Evolutionary conservation across 2,797 vertebrate species (phyloP), one percentile per base, ranked within the genome.

Genomic region (Pelodytes ibericus): DNA sequence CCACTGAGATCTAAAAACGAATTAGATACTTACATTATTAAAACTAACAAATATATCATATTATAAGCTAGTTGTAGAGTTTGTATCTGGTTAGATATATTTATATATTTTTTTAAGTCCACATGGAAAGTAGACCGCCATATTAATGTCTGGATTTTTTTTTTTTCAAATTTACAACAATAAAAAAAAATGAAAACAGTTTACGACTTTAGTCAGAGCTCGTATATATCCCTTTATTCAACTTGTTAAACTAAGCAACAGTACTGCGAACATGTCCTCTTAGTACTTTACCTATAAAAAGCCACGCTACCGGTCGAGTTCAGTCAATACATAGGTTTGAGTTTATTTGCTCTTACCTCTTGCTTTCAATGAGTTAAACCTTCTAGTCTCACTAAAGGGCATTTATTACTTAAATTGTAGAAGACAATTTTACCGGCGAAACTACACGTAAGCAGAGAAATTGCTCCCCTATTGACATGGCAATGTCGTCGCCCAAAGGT

Each of bases 341-440:
- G 31, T 36, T 10, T 36, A 4, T 4, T 44, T 16, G 11, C 41
- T 44, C 41, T 16, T 15, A 24, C 20, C 5, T 24, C 49, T 24
- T 53, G n/a, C 3, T 16, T 11, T 53, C 20, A 1, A 20, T 20
- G 49, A 11, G 49, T 29, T 63, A 36, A 18, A 70, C 59, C 66
- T 18, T 60, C 30, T 63, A 63, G 74, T 22, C 57, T 64, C 39
- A 61, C 69, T 67, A 78, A 59, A 49, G 74, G 31, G 59, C 75
- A 78, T 63, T 78, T 78, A 72, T 72, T 77, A 53, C 56, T 72
- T 72, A 67, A 67, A 30, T 61, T 61, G 41, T 71, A 72, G 30
- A 67, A 63, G 69, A 66, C 68, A 53, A 41, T 78, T n/a, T 78
- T 76, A 76, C 66, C 74, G 62, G 22, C 59, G n/a, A 76, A 70